Evolutionary conservation across 2,888 invertebrate species (phyloP).

Genomic region (Cantharis rustica): DNA sequence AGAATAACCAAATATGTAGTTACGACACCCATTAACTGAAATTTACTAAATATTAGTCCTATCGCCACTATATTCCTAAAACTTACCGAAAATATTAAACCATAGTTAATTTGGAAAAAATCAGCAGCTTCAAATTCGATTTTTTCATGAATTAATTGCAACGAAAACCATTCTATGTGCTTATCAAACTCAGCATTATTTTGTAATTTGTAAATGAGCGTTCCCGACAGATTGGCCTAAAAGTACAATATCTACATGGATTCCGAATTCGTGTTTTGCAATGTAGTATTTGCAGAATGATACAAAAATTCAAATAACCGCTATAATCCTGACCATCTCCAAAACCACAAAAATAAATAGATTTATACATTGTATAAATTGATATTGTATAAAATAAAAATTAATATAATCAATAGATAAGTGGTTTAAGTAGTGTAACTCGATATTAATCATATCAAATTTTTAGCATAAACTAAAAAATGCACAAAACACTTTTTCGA

Average conservation of each 20-base stretch:
- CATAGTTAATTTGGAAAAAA: conserved; percentile 46
- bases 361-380: too few relatives aligned
- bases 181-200: conserved; percentile 43
- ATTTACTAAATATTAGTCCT: background rate
- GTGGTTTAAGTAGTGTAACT: too few relatives aligned
- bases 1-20: conserved; percentile 26
- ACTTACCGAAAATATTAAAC: conserved; percentile 46
- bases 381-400: too few relatives aligned
- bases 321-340: too few relatives aligned
- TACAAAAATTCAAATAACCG: too few relatives aligned
- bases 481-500: too few relatives aligned
- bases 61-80: background rate
- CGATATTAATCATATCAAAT: too few relatives aligned
- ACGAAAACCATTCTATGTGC: conserved; percentile 48
- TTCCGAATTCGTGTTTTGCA: too few relatives aligned
- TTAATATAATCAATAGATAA: too few relatives aligned
- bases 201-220: conserved; percentile 45
- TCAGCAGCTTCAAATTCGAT: conserved; percentile 48
- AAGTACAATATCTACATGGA: conserved; percentile 10
- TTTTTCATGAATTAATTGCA: conserved; percentile 47
- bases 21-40: conserved; percentile 11
- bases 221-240: conserved; percentile 43
- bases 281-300: too few relatives aligned
- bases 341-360: too few relatives aligned
- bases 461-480: too few relatives aligned